phyloP scores from a whole-genome alignment of 2,888 invertebrate species.

The Brachyopa scutellaris region DNA sequence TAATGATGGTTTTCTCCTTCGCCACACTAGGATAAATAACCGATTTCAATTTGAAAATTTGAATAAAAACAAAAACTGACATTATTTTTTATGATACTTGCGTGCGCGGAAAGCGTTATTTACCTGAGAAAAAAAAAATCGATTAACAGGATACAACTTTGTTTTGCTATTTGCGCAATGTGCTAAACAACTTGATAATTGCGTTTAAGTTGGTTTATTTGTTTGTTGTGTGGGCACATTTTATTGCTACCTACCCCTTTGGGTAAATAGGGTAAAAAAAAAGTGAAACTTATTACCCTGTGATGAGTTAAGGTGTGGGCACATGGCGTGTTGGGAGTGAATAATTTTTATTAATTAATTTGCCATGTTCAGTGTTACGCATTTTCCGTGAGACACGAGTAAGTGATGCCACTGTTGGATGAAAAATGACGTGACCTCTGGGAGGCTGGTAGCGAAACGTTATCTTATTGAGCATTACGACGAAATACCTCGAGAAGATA shows the following conservation, averaged over 20 bases:
- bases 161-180: constrained; percentile 63
- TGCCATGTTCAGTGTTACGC: constrained; percentile 1
- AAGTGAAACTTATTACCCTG: constrained; percentile 2
- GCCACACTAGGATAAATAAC: constrained; percentile 20
- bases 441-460: too few species aligned
- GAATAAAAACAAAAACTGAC: neutral
- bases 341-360: constrained; percentile 57
- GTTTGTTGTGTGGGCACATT: constrained; percentile 22
- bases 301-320: neutral
- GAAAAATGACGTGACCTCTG: neutral
- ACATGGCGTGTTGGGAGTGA: constrained; percentile 25
- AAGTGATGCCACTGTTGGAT: constrained; percentile 21
- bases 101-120: constrained; percentile 29
- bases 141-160: constrained; percentile 56
- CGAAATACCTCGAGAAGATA: too few species aligned
- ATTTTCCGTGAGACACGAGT: constrained; percentile 31
- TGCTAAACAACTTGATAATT: constrained; percentile 60
- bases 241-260: constrained; percentile 15
- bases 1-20: too few species aligned
- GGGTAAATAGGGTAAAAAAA: neutral
- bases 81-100: constrained; percentile 24
- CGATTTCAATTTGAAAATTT: constrained; percentile 27
- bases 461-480: too few species aligned
- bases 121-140: constrained; percentile 37
- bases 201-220: constrained; percentile 54